Conservation (phyloP, 2,888 invertebrate genomes). For the Melanargia galathea region DNA sequence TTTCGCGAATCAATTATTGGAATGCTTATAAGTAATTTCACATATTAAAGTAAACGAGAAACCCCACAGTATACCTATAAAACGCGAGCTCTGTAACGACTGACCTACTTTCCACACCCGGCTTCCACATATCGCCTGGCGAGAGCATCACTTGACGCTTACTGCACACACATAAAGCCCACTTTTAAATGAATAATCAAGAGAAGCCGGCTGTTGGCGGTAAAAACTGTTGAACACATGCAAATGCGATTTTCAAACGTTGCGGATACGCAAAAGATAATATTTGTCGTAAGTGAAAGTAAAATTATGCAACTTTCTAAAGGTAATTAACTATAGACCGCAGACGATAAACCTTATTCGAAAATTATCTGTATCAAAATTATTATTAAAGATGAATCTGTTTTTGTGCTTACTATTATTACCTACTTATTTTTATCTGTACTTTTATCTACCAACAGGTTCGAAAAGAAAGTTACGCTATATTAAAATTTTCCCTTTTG, state of each 20-base stretch:
- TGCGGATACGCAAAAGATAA: constrained; percentile 67
- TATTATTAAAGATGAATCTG: constrained; percentile 10
- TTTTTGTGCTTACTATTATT: constrained; percentile 4
- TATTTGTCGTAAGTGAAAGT: constrained; percentile 73
- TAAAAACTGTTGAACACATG: constrained; percentile 62
- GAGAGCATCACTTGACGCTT: constrained; percentile 44
- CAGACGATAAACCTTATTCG: constrained; percentile 17
- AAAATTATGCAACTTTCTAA: constrained; percentile 80
- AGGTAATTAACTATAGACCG: constrained; percentile 20
- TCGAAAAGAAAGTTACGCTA: constrained; percentile 7
- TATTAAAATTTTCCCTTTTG: background rate
- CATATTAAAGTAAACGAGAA: constrained; percentile 62
- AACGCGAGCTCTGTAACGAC: constrained; percentile 76
- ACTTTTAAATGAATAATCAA: constrained; percentile 47
- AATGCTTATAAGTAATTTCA: constrained; percentile 44
- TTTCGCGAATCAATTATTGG: constrained; percentile 30
- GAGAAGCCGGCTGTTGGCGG: constrained; percentile 55
- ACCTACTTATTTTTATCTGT: constrained; percentile 14
- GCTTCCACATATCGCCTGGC: constrained; percentile 67
- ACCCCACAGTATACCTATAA: constrained; percentile 69
- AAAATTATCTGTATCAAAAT: constrained; percentile 14
- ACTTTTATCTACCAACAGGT: constrained; percentile 5
- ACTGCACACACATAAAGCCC: constrained; percentile 54
- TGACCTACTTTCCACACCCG: constrained; percentile 76
- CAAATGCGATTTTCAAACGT: constrained; percentile 67